Base-by-base conservation (phyloP, 1,140 invertebrate species). In the Marisa cornuarietis region DNA sequence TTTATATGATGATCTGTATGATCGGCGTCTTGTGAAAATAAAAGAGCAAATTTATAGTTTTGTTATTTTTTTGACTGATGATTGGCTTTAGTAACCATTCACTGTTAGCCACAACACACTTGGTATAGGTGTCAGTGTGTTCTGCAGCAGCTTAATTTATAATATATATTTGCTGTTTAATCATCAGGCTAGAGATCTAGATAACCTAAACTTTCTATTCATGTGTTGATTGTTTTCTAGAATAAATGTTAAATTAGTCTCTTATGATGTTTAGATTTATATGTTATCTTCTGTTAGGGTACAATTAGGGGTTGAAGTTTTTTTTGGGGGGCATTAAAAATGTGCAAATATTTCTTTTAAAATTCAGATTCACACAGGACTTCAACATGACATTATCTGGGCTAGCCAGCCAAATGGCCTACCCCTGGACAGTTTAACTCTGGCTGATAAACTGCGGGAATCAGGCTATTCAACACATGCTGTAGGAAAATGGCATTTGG, bases 401-500 rank as follows among this genome's bases (percentile, higher is more conserved):
- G 81, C 83, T 5, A 78, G 54, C 52, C 88, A 87, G 69, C 85
- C 87, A 11, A 84, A 81, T 76, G 89, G 84, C 10, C 80, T 91
- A 13, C 90, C 90, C 6, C 63, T 88, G 14, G 83, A 89, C 73
- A 81, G 86, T 18, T 85, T 86, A 66, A 89, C 88, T 31, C 65
- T 91, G 11, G 86, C 90, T 18, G 83, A 90, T 72, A 88, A 86
- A 66, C 69, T 89, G 75, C 86, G 82, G 58, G 81, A 86, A 61
- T 79, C 81, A n/a, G 85, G 85, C 16, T 90, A 90, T 76, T 69
- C 83, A 16, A 90, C 88, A 14, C 86, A 90, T 81, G 84, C 85
- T 71, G 83, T 89, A 3, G 89, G 89, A 7, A 90, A 90, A 82
- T 91, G 90, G 89, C 88, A 91, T 82, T 72, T 90, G 66, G 90